Base-by-base conservation (phyloP, 2,888 invertebrate species). In the Ferrisia virgata region DNA sequence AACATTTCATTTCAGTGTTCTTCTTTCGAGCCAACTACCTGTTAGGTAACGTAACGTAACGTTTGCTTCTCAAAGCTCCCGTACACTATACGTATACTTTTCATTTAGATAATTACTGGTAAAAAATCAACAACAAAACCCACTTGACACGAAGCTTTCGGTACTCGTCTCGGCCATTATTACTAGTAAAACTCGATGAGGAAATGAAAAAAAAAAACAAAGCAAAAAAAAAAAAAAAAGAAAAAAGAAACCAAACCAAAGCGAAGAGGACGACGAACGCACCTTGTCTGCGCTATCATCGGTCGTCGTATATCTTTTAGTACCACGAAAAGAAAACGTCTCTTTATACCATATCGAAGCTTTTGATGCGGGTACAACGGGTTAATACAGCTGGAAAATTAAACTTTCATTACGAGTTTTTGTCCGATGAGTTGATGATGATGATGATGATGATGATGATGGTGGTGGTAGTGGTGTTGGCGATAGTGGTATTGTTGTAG, bases 361-460 rank as follows among this genome's bases (percentile, higher is more conserved):
- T 28, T 64, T 53, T 53, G 13, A 28, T 11, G 22, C 53, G 13
- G 64, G 11, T 64, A 64, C 64, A 64, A 28, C 64, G 64, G 64
- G 64, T 64, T 64, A 64, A 64, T 64, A 28, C 28, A 64, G 64
- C 13, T 64, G 64, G 64, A 64, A 64, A 64, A 64, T 64, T 64
- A 64, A 64, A 64, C 64, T 64, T 64, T 64, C 64, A 64, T 64
- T 64, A 64, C 58, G 64, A 64, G 28, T 2, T 58, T 25, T 64
- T 53, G n/a, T n/a, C n/a, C n/a, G n/a, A n/a, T n/a, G n/a, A n/a
- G n/a, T 22, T 6, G 53, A 6, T 22, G 53, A 53, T 53, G 22
- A 6, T 22, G 53, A 22, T 8, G 22, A n/a, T n/a, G n/a, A n/a
- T n/a, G n/a, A n/a, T n/a, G n/a, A n/a, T n/a, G n/a, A n/a, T n/a